Percentiles rank a stretch among this genome's conserved stretches.
These are phyloP conservation scores for Eonycteris spelaea DNA, from an alignment of 2,113 vertebrate species.

Conservation along the genomic window DNA sequence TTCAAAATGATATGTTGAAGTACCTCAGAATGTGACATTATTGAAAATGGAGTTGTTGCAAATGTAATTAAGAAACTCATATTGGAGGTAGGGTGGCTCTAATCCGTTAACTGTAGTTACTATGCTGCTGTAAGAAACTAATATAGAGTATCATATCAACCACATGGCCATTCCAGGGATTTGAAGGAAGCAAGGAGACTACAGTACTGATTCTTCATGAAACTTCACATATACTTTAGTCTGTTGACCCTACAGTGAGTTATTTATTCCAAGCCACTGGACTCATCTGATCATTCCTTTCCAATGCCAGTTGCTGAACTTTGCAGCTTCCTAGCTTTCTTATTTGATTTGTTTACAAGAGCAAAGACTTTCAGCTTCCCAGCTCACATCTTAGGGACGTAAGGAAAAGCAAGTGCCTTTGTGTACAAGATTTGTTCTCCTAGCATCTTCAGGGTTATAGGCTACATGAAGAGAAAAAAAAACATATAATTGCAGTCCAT, in stretches of 20 bases:
- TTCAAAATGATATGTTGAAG: not conserved
- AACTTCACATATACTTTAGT: not conserved
- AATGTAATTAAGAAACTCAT: not conserved
- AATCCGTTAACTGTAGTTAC: not conserved
- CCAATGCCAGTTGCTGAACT: not conserved
- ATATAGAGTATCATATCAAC: fast-evolving
- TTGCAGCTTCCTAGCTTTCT: not conserved
- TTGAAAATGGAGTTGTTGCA: not conserved
- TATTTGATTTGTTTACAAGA: not conserved
- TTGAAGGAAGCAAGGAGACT: not conserved
- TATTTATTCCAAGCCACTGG: not conserved
- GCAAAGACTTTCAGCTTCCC: not conserved
- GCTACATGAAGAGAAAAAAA: not conserved
- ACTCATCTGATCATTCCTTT: not conserved
- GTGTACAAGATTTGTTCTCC: not conserved
- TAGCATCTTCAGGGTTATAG: not conserved
- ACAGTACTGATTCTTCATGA: not conserved
- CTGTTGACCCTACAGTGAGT: not conserved
- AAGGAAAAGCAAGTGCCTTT: not conserved
- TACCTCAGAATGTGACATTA: not conserved
- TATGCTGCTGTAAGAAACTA: not conserved
- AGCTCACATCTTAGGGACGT: not conserved
- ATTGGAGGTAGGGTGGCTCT: not conserved
- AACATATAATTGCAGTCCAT: not conserved
- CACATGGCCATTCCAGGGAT: not conserved